Percentiles rank a stretch among this genome's conserved stretches.
These are phyloP conservation scores for Irena cyanogastra DNA, from an alignment of 2,113 vertebrate species.

Conservation along the genomic window DNA sequence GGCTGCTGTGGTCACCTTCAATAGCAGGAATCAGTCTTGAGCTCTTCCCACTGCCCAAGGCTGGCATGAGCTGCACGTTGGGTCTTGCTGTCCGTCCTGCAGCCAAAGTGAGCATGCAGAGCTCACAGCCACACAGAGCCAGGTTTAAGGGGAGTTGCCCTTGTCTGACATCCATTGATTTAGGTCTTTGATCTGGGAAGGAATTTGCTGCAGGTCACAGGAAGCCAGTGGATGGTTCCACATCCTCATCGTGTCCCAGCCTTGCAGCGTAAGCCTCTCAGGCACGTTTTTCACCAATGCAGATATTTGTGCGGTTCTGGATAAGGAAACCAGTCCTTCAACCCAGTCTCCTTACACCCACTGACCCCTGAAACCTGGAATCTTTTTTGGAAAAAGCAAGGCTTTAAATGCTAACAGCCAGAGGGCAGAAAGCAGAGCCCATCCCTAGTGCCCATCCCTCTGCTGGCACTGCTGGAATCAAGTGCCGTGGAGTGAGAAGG, in stretches of 20 bases:
- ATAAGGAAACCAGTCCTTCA: not conserved
- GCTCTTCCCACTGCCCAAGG: rapidly evolving
- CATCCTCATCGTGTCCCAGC: rapidly evolving
- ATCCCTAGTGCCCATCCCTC: not conserved
- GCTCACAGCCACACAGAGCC: not conserved
- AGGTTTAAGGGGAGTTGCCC: not conserved
- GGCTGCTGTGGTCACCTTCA: not conserved
- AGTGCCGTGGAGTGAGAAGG: not conserved
- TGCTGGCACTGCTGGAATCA: not conserved
- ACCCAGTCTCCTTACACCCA: not conserved
- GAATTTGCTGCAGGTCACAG: not conserved
- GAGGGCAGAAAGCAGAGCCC: not conserved
- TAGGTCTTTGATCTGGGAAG: not conserved
- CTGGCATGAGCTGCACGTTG: rapidly evolving
- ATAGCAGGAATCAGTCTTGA: not conserved
- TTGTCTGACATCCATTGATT: not conserved
- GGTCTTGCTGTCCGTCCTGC: not conserved
- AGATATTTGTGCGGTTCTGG: not conserved
- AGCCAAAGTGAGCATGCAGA: not conserved
- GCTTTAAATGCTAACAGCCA: not conserved
- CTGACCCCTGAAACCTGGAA: not conserved
- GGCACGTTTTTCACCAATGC: not conserved
- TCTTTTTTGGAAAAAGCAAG: not conserved
- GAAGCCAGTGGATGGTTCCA: not conserved
- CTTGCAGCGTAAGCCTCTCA: rapidly evolving